Base-by-base conservation (phyloP, 1,140 invertebrate species). In the Melitaea cinxia region DNA sequence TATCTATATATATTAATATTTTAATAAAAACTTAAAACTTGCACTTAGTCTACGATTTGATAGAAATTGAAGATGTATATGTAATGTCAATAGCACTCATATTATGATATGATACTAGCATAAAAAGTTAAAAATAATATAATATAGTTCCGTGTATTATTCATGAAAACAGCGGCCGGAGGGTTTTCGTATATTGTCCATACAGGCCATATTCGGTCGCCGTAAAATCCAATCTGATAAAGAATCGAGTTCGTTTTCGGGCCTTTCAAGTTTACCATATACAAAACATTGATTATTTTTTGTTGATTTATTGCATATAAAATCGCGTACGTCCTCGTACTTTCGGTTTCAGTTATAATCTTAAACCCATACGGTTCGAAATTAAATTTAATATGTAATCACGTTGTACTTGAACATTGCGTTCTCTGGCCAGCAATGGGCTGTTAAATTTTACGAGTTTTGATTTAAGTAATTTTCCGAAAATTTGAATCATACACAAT, bases 161-260 rank as follows among this genome's bases (percentile, higher is more conserved):
- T 73, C 70, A 76, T 72, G 66, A 70, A 75, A 67, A 6, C 58
- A 37, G 57, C n/a, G 68, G 73, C 65, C 60, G 62, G 23, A 64
- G 72, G 73, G 69, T 78, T 76, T 77, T 70, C 59, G 69, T 69
- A 80, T 76, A 80, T 74, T 73, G 69, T 58, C 65, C 61, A 55
- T 37, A 67, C 73, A 65, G 45, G 47, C 65, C 71, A 69, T 70
- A 70, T 72, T 68, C 65, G 73, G 65, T 49, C 70, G 54, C 68
- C 73, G 59, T 80, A 81, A 77, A 76, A 77, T 68, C 59, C 75
- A 57, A 68, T 73, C 72, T 68, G 72, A 73, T 71, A 73, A 68
- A 28, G 52, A 35, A 61, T 73, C 61, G 55, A 70, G 65, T 70
- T 53, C 68, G 64, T 62, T 70, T 73, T 65, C 55, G 68, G 64